Evolutionary conservation across 2,888 invertebrate genomes (phyloP), one percentile per base, ranked within the genome.

Genomic region (Leptinotarsa juncta): DNA sequence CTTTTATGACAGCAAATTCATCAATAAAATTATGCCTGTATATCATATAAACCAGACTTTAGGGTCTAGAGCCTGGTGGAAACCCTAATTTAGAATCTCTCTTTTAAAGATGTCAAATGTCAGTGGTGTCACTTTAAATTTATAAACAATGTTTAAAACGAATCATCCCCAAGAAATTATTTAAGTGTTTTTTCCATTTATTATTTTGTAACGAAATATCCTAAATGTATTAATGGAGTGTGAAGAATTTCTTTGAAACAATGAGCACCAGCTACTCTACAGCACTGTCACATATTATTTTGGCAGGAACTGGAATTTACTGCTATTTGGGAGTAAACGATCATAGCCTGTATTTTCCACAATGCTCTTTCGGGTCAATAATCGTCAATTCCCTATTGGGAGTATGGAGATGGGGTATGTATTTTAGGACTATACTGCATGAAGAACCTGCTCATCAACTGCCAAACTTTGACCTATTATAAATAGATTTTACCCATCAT

Each of bases 321-420:
- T 85, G 85, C 70, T 77, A 83, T 51, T 72, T 77, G 72, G 70
- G 66, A 42, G 66, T 53, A 14, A 65, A 65, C 26, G 48, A 65
- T 26, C 23, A 23, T 23, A 42, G 23, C 42, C 67, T 72, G 3
- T 69, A 67, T 65, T 82, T 84, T 71, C 80, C 74, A 4, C 81
- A 81, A 73, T 74, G 81, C 48, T 81, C 85, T 42, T 87, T 84
- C 81, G 83, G 83, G 12, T 77, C 83, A 60, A 83, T 86, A 65
- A 81, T 84, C 48, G 69, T 83, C 48, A 84, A 86, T 83, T 86
- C 87, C 4, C 26, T 86, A 51, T 23, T 87, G 16, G 87, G 87
- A 49, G 60, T 86, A 51, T 86, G 86, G 86, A 83, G 84, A 81
- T 87, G 84, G 84, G 87, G 87, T 78, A 53, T 74, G 78, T 42